Conservation (phyloP, 2,888 invertebrate genomes). For the Lomographa bimaculata region DNA sequence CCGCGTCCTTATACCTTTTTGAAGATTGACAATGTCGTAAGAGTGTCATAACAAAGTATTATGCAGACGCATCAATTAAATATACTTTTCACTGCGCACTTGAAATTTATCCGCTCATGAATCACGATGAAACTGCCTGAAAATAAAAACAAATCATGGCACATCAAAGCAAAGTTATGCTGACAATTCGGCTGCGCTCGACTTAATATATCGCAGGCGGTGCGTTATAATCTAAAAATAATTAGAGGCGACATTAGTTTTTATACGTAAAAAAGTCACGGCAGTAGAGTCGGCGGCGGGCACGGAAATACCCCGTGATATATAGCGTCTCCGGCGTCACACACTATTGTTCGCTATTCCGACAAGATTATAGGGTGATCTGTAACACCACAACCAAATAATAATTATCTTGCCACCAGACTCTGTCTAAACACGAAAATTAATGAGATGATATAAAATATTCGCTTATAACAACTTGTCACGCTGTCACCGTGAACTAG, state of each 20-base stretch:
- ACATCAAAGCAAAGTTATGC: slow-evolving; percentile 82
- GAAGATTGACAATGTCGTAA: slow-evolving; percentile 47
- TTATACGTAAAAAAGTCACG: slow-evolving; percentile 80
- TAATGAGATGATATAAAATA: slow-evolving; percentile 28
- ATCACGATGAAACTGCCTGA: slow-evolving; percentile 73
- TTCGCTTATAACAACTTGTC: slow-evolving; percentile 29
- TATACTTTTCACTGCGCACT: slow-evolving; percentile 68
- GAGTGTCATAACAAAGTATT: slow-evolving; percentile 68
- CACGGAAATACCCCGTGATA: slow-evolving; percentile 78
- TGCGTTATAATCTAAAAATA: slow-evolving; percentile 83
- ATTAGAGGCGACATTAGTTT: slow-evolving; percentile 82
- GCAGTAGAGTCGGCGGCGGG: slow-evolving; percentile 58
- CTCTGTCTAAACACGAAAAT: slow-evolving; percentile 17
- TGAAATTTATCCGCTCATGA: slow-evolving; percentile 77
- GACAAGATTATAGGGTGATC: slow-evolving; percentile 61
- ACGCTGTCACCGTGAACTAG: slow-evolving; percentile 30
- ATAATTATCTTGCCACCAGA: neutral
- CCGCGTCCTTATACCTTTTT: slow-evolving; percentile 27
- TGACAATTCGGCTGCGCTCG: slow-evolving; percentile 79
- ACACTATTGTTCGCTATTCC: slow-evolving; percentile 64
- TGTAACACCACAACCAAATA: slow-evolving; percentile 17
- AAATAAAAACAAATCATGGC: slow-evolving; percentile 81
- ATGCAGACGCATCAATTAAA: slow-evolving; percentile 70
- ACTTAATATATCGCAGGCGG: slow-evolving; percentile 80
- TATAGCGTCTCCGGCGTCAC: slow-evolving; percentile 63